Conservation (phyloP, 2,113 vertebrate species). For the Percina caprodes region DNA sequence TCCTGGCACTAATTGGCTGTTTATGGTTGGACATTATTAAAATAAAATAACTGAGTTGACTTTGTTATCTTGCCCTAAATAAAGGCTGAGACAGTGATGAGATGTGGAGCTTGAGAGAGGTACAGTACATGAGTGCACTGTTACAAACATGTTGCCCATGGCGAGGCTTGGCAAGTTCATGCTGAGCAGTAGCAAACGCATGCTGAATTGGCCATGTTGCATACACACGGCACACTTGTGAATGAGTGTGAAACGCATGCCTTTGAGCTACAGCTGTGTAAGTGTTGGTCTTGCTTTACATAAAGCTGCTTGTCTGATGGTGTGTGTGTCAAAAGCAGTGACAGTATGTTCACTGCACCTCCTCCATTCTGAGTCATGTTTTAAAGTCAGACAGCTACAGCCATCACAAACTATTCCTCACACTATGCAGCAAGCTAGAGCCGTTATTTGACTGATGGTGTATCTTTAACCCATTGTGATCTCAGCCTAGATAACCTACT, state of each 20-base stretch:
- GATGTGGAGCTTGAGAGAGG: conserved; percentile 6
- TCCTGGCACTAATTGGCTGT: conserved; percentile 61
- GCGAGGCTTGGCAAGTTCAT: background rate
- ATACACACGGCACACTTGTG: conserved; percentile 7
- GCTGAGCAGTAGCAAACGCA: conserved; percentile 18
- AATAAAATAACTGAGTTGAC: conserved; percentile 12
- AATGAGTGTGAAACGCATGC: conserved; percentile 27
- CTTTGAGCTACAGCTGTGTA: background rate
- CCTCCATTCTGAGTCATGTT: conserved; percentile 52
- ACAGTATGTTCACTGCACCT: conserved; percentile 1
- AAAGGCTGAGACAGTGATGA: conserved; percentile 41
- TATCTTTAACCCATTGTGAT: conserved; percentile 46
- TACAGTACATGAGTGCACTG: background rate
- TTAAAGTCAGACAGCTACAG: conserved; percentile 3
- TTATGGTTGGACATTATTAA: conserved; percentile 40
- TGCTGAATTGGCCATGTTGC: conserved; percentile 21
- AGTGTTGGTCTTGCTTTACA: conserved; percentile 1
- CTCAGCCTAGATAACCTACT: conserved; percentile 41
- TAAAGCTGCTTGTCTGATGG: background rate
- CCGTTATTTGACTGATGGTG: conserved; percentile 29
- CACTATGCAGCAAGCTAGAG: conserved; percentile 17
- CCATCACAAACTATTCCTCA: conserved; percentile 33
- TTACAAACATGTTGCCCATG: conserved; percentile 27
- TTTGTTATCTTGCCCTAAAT: conserved; percentile 45
- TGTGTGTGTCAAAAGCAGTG: conserved; percentile 6